Conservation (phyloP, 2,797 vertebrate genomes). For the Epinephelus awoara region DNA sequence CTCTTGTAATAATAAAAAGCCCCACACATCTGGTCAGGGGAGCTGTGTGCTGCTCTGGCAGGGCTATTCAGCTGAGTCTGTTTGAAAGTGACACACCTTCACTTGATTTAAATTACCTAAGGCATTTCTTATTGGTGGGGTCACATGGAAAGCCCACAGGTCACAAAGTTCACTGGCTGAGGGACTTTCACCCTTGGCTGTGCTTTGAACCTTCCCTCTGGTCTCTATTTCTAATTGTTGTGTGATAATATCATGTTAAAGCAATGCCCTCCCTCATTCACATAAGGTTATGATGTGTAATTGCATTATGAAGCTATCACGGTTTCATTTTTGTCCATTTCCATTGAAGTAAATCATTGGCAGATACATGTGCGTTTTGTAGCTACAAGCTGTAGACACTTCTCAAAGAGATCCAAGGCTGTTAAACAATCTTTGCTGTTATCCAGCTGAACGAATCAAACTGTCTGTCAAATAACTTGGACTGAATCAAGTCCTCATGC, state of each 20-base stretch:
- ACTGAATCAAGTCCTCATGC: slow-evolving; percentile 12
- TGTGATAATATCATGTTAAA: slow-evolving; percentile 56
- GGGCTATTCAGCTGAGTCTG: slow-evolving; percentile 63
- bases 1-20: slow-evolving; percentile 84
- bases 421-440: slow-evolving; percentile 1
- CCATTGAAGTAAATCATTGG: not conserved
- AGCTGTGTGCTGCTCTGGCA: slow-evolving; percentile 53
- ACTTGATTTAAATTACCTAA: slow-evolving; percentile 88
- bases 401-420: not conserved
- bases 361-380: not conserved
- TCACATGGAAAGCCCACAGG: slow-evolving; percentile 77
- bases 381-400: not conserved
- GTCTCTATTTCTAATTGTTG: slow-evolving; percentile 52
- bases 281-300: slow-evolving; percentile 20
- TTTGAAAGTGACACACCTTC: slow-evolving; percentile 84
- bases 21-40: slow-evolving; percentile 88
- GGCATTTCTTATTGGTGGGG: slow-evolving; percentile 86
- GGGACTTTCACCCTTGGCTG: slow-evolving; percentile 71
- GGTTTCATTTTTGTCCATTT: slow-evolving; percentile 5
- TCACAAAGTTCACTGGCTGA: slow-evolving; percentile 76
- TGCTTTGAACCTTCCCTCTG: slow-evolving; percentile 70
- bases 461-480: slow-evolving; percentile 4
- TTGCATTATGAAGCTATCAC: slow-evolving; percentile 10
- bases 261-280: slow-evolving; percentile 24
- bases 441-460: slow-evolving; percentile 23